Percentiles rank a stretch among this genome's conserved stretches.
Evolutionary conservation across 2,797 vertebrate genomes (phyloP).

Genomic region (Fistularia tabacaria): DNA sequence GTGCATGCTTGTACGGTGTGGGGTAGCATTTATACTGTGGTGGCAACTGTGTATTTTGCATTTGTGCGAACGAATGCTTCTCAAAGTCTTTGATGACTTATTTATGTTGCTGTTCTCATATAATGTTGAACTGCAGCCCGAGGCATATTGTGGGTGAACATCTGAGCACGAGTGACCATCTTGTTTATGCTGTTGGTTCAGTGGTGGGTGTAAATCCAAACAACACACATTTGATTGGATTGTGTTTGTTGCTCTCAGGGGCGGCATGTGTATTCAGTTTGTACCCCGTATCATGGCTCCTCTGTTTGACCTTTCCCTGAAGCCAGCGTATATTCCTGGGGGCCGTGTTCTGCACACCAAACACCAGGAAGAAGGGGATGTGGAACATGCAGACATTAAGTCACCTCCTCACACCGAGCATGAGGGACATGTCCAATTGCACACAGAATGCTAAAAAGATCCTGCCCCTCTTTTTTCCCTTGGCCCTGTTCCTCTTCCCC

Average conservation of each 20-base stretch:
- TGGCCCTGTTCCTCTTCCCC: constrained; percentile 19
- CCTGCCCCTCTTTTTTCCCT: not conserved
- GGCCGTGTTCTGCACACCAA: constrained; percentile 60
- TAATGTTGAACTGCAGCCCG: constrained; percentile 25
- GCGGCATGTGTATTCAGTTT: constrained; percentile 47
- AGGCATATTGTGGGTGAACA: constrained; percentile 19
- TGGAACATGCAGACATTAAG: constrained; percentile 62
- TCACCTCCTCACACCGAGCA: constrained; percentile 62
- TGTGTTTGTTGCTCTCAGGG: constrained; percentile 34
- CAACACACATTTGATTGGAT: constrained; percentile 37
- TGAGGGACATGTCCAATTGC: constrained; percentile 53
- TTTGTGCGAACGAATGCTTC: constrained; percentile 36
- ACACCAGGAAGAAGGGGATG: constrained; percentile 45
- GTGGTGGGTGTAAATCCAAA: constrained; percentile 36
- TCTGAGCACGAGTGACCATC: constrained; percentile 3
- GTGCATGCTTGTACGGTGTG: constrained; percentile 1
- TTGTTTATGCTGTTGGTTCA: constrained; percentile 8
- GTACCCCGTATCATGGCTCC: constrained; percentile 22
- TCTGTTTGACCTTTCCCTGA: constrained; percentile 65
- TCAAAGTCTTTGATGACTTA: constrained; percentile 39
- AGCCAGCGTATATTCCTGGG: constrained; percentile 54
- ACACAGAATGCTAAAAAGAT: constrained; percentile 61
- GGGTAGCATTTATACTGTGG: not conserved
- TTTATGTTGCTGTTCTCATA: constrained; percentile 28
- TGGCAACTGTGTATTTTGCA: constrained; percentile 22